Conservation (phyloP, 2,113 vertebrate genomes). For the Patagioenas fasciata region DNA sequence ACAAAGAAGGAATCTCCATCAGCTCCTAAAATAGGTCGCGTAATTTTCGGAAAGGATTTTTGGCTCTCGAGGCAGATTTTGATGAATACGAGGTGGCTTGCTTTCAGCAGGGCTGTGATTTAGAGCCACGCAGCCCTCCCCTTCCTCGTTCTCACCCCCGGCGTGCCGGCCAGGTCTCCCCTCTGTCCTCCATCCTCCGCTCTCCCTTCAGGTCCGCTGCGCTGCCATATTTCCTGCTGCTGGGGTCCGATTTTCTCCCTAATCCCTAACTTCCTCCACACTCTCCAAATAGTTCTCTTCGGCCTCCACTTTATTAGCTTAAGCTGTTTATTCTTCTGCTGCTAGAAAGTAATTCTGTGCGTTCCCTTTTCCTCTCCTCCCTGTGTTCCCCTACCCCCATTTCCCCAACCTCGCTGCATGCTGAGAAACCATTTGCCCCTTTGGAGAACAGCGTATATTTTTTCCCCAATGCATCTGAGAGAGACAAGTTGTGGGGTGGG, state of each 20-base stretch:
- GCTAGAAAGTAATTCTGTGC: slow-evolving; percentile 25
- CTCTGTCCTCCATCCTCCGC: fast-evolving
- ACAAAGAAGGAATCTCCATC: neutral
- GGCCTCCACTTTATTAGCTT: slow-evolving; percentile 44
- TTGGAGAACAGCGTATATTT: neutral
- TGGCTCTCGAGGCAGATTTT: neutral
- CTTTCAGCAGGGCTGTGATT: neutral
- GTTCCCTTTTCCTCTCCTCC: neutral
- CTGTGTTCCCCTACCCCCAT: neutral
- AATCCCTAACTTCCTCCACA: slow-evolving; percentile 34
- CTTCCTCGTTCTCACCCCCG: fast-evolving
- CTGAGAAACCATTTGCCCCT: slow-evolving; percentile 3
- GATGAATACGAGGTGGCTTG: neutral
- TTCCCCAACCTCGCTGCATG: neutral
- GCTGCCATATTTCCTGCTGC: slow-evolving; percentile 13
- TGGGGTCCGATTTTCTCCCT: slow-evolving; percentile 30
- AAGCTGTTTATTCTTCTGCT: slow-evolving; percentile 44
- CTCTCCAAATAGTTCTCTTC: slow-evolving; percentile 34
- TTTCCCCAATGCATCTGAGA: neutral
- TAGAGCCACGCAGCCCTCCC: neutral
- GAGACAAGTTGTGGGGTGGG: neutral
- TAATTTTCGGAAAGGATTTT: neutral
- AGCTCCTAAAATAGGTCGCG: neutral
- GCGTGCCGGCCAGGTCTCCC: fast-evolving
- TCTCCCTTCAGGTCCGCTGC: neutral